Evolutionary conservation across 2,113 vertebrate genomes (phyloP), one percentile per base, ranked within the genome.

Genomic region (Pygoscelis adeliae): DNA sequence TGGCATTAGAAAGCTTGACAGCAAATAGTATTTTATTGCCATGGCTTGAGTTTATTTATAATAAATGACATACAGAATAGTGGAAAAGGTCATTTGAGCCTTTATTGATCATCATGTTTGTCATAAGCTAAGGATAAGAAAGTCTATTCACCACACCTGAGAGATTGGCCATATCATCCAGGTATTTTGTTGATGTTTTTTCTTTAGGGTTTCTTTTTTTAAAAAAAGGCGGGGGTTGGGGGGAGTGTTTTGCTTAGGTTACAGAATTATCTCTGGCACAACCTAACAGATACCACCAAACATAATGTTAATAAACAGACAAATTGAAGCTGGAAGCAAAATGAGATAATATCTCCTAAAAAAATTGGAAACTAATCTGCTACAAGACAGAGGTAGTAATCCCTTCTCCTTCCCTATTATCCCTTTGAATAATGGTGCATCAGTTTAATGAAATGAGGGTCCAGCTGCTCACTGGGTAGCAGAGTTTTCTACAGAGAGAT

Each of bases 211-310:
- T 38, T 61, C 10, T 52, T 74, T 70, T 38, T 11, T 20, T 5
- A 4, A 9, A 40, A 55, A 69, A 71, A 26, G 9, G 4, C 0
- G 10, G 8, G 13, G 3, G 23, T 1, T 1, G 5, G 4, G 53
- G 42, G 42, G 42, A 46, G 3, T 7, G n/a, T 66, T 90, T 89
- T 83, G 8, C 40, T 83, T 27, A 30, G 18, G 19, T 80, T 73
- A 58, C n/a, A 53, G 58, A 92, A 65, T 73, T 69, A 65, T 87
- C 36, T 74, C 26, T 81, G 30, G 1, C 44, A 87, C 30, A 73
- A 65, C 17, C 26, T 38, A 42, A 44, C 10, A 89, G 13, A 61
- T 73, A 32, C 3, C 21, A 81, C 21, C 8, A 52, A 77, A 52
- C 2, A 23, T 32, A 80, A 32, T 27, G 19, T 16, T 83, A 62